phyloP scores from a whole-genome alignment of 2,113 vertebrate species.

The Elephas maximus region DNA sequence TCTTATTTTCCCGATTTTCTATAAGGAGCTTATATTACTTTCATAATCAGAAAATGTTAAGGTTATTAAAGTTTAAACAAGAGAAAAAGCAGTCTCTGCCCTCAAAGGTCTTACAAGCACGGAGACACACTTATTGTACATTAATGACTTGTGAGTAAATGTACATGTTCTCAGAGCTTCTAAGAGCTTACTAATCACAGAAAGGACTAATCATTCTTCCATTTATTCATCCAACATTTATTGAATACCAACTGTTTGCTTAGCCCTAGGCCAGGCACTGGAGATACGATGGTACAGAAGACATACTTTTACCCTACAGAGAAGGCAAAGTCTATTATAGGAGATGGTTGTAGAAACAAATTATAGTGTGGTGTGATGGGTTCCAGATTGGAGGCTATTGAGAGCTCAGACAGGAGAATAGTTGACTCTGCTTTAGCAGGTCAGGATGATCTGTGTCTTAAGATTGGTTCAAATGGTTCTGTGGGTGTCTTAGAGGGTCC shows the following conservation, averaged over 20 bases:
- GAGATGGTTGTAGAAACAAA: not conserved
- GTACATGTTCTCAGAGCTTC: slow-evolving; percentile 51
- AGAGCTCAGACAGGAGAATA: slow-evolving; percentile 14
- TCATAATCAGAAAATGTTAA: slow-evolving; percentile 60
- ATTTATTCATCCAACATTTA: slow-evolving; percentile 69
- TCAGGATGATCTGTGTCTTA: not conserved
- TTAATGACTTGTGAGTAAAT: slow-evolving; percentile 58
- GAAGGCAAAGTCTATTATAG: not conserved
- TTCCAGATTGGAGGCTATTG: not conserved
- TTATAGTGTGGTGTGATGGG: not conserved
- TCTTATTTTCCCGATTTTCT: slow-evolving; percentile 54
- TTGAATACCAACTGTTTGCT: slow-evolving; percentile 62
- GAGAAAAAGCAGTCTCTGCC: slow-evolving; percentile 23
- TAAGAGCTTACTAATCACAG: slow-evolving; percentile 61
- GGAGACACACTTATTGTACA: not conserved
- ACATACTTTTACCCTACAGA: not conserved
- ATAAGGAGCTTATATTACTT: not conserved
- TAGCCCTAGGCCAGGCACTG: not conserved
- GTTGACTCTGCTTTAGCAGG: not conserved
- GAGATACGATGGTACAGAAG: not conserved
- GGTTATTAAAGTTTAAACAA: slow-evolving; percentile 62
- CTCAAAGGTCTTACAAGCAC: slow-evolving; percentile 44
- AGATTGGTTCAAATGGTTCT: not conserved
- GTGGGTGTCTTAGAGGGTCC: not conserved
- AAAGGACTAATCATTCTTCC: slow-evolving; percentile 49